Evolutionary conservation across 2,797 vertebrate species (phyloP).

Genomic region (Falco berigora): DNA sequence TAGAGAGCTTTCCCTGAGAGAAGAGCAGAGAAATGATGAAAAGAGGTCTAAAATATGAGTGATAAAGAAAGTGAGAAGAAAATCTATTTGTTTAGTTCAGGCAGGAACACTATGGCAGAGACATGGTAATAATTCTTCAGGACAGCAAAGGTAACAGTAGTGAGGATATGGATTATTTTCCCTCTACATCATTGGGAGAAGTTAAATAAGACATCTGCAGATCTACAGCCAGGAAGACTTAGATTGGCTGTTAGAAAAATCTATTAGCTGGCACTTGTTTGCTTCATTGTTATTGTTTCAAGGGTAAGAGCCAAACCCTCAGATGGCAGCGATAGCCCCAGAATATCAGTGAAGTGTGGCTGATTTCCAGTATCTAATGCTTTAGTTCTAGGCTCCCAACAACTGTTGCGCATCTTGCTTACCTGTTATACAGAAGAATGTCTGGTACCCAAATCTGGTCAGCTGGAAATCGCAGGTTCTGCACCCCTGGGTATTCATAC

Average conservation of each 20-base stretch:
- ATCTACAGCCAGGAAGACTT: neutral
- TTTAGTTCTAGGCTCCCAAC: neutral
- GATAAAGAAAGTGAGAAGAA: neutral
- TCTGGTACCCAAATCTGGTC: constrained; percentile 88
- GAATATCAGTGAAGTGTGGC: neutral
- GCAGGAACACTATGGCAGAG: neutral
- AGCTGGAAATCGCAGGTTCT: constrained; percentile 85
- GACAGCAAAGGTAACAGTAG: neutral
- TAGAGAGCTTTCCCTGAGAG: neutral
- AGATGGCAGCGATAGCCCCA: neutral
- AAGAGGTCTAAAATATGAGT: neutral
- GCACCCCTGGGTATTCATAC: constrained; percentile 81
- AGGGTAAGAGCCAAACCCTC: neutral
- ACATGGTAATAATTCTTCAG: neutral
- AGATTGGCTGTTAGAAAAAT: neutral
- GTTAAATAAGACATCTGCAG: neutral
- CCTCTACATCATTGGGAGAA: neutral
- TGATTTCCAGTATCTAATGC: neutral
- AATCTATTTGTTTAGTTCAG: neutral
- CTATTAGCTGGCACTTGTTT: neutral
- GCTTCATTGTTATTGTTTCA: neutral
- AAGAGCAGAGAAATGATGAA: neutral
- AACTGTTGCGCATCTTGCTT: neutral
- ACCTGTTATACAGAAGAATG: constrained; percentile 93
- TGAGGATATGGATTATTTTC: neutral